Evolutionary conservation across 2,113 vertebrate genomes (phyloP).

Genomic region (Nipponia nippon): DNA sequence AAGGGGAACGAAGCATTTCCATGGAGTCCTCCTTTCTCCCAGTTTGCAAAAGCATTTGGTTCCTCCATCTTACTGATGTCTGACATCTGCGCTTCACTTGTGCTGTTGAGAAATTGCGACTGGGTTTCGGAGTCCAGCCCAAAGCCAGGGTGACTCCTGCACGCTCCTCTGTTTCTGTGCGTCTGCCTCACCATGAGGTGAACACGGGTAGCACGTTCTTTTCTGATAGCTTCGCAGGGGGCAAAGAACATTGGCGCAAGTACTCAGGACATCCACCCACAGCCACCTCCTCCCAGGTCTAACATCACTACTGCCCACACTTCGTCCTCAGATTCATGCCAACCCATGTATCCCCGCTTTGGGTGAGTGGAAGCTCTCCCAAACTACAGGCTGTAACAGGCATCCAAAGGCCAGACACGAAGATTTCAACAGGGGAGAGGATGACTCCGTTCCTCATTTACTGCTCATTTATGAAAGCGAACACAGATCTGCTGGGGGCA

Average conservation of each 20-base stretch:
- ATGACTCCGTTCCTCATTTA: background rate
- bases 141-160: background rate
- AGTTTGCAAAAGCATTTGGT: slow-evolving; percentile 2
- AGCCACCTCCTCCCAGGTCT: background rate
- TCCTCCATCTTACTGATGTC: background rate
- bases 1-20: slow-evolving; percentile 31
- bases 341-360: background rate
- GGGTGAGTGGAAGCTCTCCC: background rate
- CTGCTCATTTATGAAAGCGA: background rate
- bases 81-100: background rate
- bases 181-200: background rate
- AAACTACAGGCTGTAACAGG: background rate
- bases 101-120: background rate
- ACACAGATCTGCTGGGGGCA: background rate
- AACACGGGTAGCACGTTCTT: background rate
- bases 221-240: background rate
- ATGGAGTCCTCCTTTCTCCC: background rate
- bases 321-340: background rate
- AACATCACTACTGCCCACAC: background rate
- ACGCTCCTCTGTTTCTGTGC: background rate
- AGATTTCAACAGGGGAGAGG: background rate
- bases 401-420: background rate
- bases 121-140: background rate
- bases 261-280: background rate
- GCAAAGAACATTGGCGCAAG: background rate